Evolutionary conservation across 1,140 invertebrate genomes (phyloP), one percentile per base, ranked within the genome.

Genomic region (silkworm (Bombyx mori)): DNA sequence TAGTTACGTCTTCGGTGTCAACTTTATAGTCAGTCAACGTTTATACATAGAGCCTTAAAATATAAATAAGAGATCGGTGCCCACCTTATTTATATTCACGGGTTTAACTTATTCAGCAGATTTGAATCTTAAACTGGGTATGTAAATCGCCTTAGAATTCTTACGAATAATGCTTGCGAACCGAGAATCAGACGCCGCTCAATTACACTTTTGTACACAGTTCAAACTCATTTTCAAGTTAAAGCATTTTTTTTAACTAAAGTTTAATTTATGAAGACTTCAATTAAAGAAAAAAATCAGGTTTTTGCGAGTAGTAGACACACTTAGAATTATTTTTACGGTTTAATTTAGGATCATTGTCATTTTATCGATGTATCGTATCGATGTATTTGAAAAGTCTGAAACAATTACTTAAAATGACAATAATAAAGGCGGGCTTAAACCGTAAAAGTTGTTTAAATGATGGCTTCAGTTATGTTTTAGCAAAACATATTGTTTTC

Each of bases 71-170:
- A 49, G 44, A 65, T 65, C 56, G 45, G 55, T 57, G 51, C 58
- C 58, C 57, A 52, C 48, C 61, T 64, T 64, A 66, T 71, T 71
- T 65, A 64, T 61, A 71, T 68, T 71, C 69, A 71, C 60, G 48
- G 60, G 57, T 60, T 68, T 61, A 64, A 68, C 62, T 65, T 67
- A 67, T 66, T 66, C 65, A 67, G 54, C 46, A 68, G 63, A 65
- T 68, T 63, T 65, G 62, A 67, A 65, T 70, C 62, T 66, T 67
- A 60, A 66, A 58, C 60, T 62, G 57, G 57, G 56, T 56, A 68
- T 68, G 66, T 61, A 69, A 71, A 69, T 71, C 49, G 57, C 60
- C 46, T 65, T 65, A 58, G 56, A 66, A 66, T 68, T 68, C 62
- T 61, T 65, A 56, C 55, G 63, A 71, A 66, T 62, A 63, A 63